Base-by-base conservation (phyloP, 1,140 invertebrate species). In the Anoplolepis gracilipes region DNA sequence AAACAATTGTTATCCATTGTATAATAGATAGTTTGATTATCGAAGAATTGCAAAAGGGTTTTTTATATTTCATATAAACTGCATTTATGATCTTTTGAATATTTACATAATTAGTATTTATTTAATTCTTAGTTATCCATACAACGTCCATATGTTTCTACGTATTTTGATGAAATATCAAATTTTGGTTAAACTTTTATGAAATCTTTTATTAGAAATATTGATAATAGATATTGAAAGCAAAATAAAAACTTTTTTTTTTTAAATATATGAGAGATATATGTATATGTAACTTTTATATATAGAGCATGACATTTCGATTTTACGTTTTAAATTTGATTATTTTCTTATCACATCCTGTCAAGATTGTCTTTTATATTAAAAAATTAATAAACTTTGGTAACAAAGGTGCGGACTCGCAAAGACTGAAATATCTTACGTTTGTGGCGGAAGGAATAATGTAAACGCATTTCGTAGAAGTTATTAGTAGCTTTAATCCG, bases 401-500 rank as follows among this genome's bases (percentile, higher is more conserved):
- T n/a, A 69, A 79, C 42, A 5, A 53, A 69, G 62, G 19, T 53
- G 53, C 22, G 30, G 30, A 49, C 39, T 46, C 28, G 22, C 62
- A 33, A 11, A 67, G 62, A 67, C 39, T 78, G n/a, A 65, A 53
- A 67, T 64, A 46, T 78, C 30, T 78, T 22, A 28, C 59, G 13
- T 49, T 78, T 28, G 30, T 19, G n/a, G n/a, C n/a, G 10, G 16
- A n/a, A n/a, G 16, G 46, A 69, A 69, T 49, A 65, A 67, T 67
- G 62, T 46, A 79, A 79, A 79, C 62, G 42, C 62, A 53, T 25
- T 6, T 69, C 62, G 42, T 78, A 49, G n/a, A 65, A 78, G 76
- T 79, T 79, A 78, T 78, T 78, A 79, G 42, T 79, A 53, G 42
- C n/a, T 79, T 79, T 46, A 25, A 46, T 49, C 19, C 33, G 36